These are phyloP conservation scores for Cactoblastis cactorum DNA, from an alignment of 2,888 invertebrate species.

Conservation along the genomic window DNA sequence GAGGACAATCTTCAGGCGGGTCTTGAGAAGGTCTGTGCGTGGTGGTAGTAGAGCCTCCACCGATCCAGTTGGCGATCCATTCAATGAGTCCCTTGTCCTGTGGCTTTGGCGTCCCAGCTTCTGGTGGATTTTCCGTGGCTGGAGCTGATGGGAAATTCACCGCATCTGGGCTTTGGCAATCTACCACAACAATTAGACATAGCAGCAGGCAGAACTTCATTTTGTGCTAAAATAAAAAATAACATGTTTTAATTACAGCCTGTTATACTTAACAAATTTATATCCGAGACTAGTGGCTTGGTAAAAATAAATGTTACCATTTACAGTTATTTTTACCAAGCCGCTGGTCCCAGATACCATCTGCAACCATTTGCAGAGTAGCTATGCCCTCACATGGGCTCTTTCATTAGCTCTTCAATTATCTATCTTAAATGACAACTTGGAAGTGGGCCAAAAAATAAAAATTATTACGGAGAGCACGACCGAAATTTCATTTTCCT, in stretches of 20 bases:
- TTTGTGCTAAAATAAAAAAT: constrained; percentile 15
- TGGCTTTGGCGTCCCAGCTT: constrained; percentile 19
- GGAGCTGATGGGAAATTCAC: not conserved
- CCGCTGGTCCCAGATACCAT: too few species aligned
- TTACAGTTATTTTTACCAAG: too few species aligned
- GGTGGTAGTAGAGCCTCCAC: constrained; percentile 39
- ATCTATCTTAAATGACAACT: too few species aligned
- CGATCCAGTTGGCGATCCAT: constrained; percentile 61
- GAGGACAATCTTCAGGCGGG: constrained; percentile 63
- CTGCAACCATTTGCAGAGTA: too few species aligned
- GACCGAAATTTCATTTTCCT: too few species aligned
- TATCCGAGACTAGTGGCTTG: too few species aligned
- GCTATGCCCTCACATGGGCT: too few species aligned
- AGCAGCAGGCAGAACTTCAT: constrained; percentile 47
- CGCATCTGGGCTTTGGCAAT: constrained; percentile 29
- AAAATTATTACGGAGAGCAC: too few species aligned
- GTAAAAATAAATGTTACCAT: too few species aligned
- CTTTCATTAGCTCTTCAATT: too few species aligned
- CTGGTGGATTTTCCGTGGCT: constrained; percentile 3
- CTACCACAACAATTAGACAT: constrained; percentile 34
- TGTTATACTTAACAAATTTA: too few species aligned
- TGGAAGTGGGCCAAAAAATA: too few species aligned
- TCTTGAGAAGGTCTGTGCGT: constrained; percentile 40
- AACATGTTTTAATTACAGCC: not conserved
- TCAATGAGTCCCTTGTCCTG: constrained; percentile 61